Evolutionary conservation across 2,888 invertebrate species (phyloP), one percentile per base, ranked within the genome.

Genomic region (Tribolium freemani): DNA sequence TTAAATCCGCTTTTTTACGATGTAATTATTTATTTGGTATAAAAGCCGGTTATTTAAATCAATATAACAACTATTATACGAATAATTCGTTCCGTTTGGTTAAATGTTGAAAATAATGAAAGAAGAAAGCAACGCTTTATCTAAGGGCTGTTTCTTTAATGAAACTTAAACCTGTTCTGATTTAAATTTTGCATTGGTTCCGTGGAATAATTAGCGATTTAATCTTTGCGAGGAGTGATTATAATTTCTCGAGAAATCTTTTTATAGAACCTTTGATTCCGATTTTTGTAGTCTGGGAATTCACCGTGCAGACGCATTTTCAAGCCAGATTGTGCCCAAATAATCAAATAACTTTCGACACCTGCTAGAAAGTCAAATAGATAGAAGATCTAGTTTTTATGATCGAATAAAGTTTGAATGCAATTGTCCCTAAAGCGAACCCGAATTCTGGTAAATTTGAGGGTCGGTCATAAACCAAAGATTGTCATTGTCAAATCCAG

Each of bases 381-480:
- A 16, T 16, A n/a, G 38, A 38, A 8, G 9, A n/a, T 8, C 38
- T 38, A 38, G 38, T 38, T 38, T 38, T 38, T 38, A 38, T 38
- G 38, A 38, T 38, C n/a, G 2, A n/a, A 38, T n/a, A 38, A n/a
- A 38, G 38, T 38, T 38, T 38, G 38, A 38, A 38, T 38, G 8
- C 38, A 38, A 38, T 38, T 38, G 38, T 38, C 3, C n/a, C 5
- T 38, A 38, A 8, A 38, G 38, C 26, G 2, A 38, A 38, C 38
- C 53, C 9, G 21, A 64, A 48, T 51, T 64, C 50, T 26, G 50
- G 30, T 63, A 50, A 51, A 13, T 63, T 13, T n/a, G 13, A 21
- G 51, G 64, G 53, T 31, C 20, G 38, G 64, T 54, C 64, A 64
- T 64, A 64, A 64, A 64, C 51, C 53, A 21, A 45, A 64, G 45